Percentiles rank a stretch among this genome's conserved stretches.
Conservation (phyloP, 2,888 invertebrate genomes). For the Watsonalla binaria region DNA sequence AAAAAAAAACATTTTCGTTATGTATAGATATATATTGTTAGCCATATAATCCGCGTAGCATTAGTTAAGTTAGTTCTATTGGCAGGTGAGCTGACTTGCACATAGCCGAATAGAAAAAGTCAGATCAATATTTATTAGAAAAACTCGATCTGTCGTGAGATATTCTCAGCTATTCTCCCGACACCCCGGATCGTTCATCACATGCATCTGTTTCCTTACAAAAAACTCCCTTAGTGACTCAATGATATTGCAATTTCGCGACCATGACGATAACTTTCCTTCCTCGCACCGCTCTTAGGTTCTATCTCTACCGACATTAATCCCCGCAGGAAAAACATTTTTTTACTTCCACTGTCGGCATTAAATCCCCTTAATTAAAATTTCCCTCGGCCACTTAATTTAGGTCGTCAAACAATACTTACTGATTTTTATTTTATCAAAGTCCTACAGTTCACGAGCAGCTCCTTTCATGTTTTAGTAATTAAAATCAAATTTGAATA, state of each 20-base stretch:
- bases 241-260: constrained; percentile 59
- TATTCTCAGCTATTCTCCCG: constrained; percentile 18
- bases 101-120: constrained; percentile 11
- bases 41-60: too few species aligned
- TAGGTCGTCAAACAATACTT: constrained; percentile 10
- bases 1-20: too few species aligned
- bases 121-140: constrained; percentile 15
- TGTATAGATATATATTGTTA: too few species aligned
- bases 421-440: constrained; percentile 10
- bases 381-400: constrained; percentile 17
- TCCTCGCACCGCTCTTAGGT: constrained; percentile 17
- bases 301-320: constrained; percentile 18
- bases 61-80: neutral
- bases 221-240: constrained; percentile 49
- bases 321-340: constrained; percentile 11
- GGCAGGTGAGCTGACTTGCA: neutral
- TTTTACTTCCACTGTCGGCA: constrained; percentile 10
- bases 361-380: constrained; percentile 19
- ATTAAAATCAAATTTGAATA: constrained; percentile 1
- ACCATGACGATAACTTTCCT: constrained; percentile 30
- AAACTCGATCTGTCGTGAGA: constrained; percentile 29
- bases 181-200: constrained; percentile 49
- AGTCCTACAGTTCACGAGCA: neutral
- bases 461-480: constrained; percentile 2
- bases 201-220: constrained; percentile 53